Evolutionary conservation across 2,888 invertebrate species (phyloP), one percentile per base, ranked within the genome.

Genomic region (Candidula unifasciata): DNA sequence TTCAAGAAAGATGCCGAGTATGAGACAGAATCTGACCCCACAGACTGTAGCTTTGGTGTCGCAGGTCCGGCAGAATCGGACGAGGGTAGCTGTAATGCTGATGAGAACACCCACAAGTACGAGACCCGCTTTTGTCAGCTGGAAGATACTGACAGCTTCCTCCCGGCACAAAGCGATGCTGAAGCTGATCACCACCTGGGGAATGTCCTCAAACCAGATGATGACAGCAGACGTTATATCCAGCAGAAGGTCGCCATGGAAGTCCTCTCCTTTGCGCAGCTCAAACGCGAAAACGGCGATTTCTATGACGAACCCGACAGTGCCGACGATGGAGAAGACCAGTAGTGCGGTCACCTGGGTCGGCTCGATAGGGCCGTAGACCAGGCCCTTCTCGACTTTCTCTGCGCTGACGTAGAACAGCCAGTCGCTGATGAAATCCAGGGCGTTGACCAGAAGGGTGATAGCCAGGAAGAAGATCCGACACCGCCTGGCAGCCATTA

Each of bases 61-160:
- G 2, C 60, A 81, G 8, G 30, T 73, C 66, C 85, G 83, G 83
- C 89, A 90, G 86, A 89, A 91, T 21, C 87, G 74, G 18, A 89
- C 78, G 0, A 87, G 77, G 8, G 88, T 83, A 2, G 90, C 87
- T 68, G 89, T 83, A 13, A 91, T 86, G 35, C 91, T 85, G 24
- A 92, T 87, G 30, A 88, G 78, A 60, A 87, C 86, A 5, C 91
- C 89, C 0, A 88, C 37, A 13, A 92, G 88, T 27, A 91, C 86
- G 13, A 91, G 76, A 16, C 85, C 68, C 10, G 90, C 90, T 83
- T 90, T 91, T 10, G 85, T 86, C 24, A 91, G 80, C 84, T 90
- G 90, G 80, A 89, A 91, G 57, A 88, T 86, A 69, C 91, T 91
- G 83, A 90, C 86, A n/a, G 90, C 89, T 37, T 90, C 90, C 80